Evolutionary conservation across 1,140 invertebrate species (phyloP).

Genomic region (Luehdorfia chinensis): DNA sequence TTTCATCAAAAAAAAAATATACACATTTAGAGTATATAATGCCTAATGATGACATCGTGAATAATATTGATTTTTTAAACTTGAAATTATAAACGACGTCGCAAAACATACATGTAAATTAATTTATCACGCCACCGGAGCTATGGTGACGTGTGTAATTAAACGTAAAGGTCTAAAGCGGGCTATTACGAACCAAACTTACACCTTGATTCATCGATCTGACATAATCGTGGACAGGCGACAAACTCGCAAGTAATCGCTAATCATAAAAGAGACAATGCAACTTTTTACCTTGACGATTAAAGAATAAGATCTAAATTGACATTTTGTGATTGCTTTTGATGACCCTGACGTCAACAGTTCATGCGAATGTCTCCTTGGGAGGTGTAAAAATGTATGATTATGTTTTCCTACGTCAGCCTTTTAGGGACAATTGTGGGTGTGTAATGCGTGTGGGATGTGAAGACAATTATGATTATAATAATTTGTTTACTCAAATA

Average conservation of each 20-base stretch:
- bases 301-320: background rate
- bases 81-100: background rate
- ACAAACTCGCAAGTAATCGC: constrained; percentile 7
- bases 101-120: background rate
- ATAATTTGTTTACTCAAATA: constrained; percentile 7
- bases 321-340: background rate
- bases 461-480: background rate
- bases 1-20: no score
- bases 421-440: constrained; percentile 1
- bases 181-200: background rate
- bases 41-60: background rate
- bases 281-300: background rate
- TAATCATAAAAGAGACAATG: constrained; percentile 3
- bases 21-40: background rate
- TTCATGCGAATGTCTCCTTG: constrained; percentile 30
- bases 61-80: background rate
- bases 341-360: constrained; percentile 22
- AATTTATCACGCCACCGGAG: background rate
- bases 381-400: constrained; percentile 33
- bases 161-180: no score
- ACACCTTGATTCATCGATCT: constrained; percentile 2
- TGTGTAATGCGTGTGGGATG: constrained; percentile 7
- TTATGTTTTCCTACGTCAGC: constrained; percentile 12
- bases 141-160: no score
- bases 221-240: constrained; percentile 10